A percentile compares a stretch with the other conserved stretches of the same genome.
These are phyloP conservation scores for Desmophyllum pertusum DNA, from an alignment of 92 coral and sea anemone species.

Conservation along the genomic window DNA sequence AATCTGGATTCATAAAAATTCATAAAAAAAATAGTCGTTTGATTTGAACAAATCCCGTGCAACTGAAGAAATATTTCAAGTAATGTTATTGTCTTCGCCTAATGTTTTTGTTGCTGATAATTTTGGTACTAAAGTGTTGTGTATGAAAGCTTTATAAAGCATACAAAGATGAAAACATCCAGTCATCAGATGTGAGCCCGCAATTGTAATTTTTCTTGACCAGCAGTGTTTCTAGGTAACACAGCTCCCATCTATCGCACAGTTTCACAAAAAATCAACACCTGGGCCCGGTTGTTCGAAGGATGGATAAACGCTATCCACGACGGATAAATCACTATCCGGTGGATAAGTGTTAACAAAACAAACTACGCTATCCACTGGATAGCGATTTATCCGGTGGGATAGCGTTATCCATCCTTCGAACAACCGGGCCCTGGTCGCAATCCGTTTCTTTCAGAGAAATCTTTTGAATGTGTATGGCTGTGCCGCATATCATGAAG, in stretches of 20 bases:
- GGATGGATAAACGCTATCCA: too few relatives aligned
- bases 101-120: background rate
- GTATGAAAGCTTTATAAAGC: background rate
- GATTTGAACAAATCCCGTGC: background rate
- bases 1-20: background rate
- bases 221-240: background rate
- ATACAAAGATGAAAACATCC: too few relatives aligned
- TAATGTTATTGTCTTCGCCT: background rate
- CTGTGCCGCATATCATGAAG: background rate
- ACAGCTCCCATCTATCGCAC: background rate
- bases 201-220: background rate
- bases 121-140: background rate
- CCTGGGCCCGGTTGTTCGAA: too few relatives aligned
- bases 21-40: background rate
- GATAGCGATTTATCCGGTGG: too few relatives aligned
- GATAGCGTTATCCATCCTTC: too few relatives aligned
- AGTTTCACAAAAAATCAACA: too few relatives aligned
- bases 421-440: too few relatives aligned
- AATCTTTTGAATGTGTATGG: background rate
- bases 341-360: too few relatives aligned
- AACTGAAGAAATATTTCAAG: background rate
- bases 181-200: background rate
- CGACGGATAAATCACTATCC: too few relatives aligned
- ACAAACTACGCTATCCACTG: too few relatives aligned
- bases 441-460: too few relatives aligned